A percentile compares a stretch with the other conserved stretches of the same genome.
Conservation (phyloP, 1,140 invertebrate species). For the silkworm (Bombyx mori) region ASM3026992v2 NC_085109.1:15162501-15163000, state of each 20-base stretch:
- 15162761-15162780: neutral
- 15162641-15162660: slow-evolving; percentile 22
- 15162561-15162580: neutral
- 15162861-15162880: too few species aligned
- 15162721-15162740: slow-evolving; percentile 54
- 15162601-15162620: neutral
- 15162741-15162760: slow-evolving; percentile 35
- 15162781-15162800: too few species aligned
- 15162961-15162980: slow-evolving; percentile 8
- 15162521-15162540: neutral
- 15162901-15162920: too few species aligned
- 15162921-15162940: too few species aligned
- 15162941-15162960: too few species aligned
- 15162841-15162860: too few species aligned
- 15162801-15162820: too few species aligned
- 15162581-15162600: neutral
- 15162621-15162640: slow-evolving; percentile 1
- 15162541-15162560: neutral
- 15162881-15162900: too few species aligned
- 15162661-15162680: slow-evolving; percentile 58
- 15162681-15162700: slow-evolving; percentile 50
- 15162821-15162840: too few species aligned
- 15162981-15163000: too few species aligned
- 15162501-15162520: neutral
- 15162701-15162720: slow-evolving; percentile 65